These are phyloP conservation scores for Misgurnus mizolepis DNA, from an alignment of 2,113 vertebrate species.

Conservation along the genomic window DNA sequence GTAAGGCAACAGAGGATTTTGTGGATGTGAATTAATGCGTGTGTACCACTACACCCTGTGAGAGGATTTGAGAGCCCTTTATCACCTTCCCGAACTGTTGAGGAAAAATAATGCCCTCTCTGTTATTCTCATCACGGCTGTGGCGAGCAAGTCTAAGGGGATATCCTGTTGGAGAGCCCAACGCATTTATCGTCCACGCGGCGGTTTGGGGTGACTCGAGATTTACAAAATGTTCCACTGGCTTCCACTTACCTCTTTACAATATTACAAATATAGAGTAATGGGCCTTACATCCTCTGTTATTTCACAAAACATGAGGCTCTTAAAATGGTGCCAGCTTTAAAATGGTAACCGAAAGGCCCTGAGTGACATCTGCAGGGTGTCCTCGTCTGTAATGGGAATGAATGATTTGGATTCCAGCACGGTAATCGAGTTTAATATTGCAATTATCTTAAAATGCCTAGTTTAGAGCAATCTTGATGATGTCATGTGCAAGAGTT, in stretches of 20 bases:
- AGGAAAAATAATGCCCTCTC: constrained; percentile 87
- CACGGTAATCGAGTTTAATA: neutral
- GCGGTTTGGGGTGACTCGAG: constrained; percentile 74
- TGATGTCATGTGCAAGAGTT: too few species aligned
- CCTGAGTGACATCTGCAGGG: constrained; percentile 37
- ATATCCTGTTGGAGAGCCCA: constrained; percentile 94
- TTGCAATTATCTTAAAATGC: neutral
- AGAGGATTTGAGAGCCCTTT: constrained; percentile 84
- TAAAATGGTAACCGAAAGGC: constrained; percentile 48
- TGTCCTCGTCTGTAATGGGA: constrained; percentile 58
- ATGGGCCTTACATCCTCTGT: constrained; percentile 75
- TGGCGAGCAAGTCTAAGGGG: constrained; percentile 89
- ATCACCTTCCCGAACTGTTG: constrained; percentile 89
- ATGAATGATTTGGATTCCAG: constrained; percentile 36
- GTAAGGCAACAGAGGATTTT: constrained; percentile 61
- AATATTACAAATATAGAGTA: constrained; percentile 71
- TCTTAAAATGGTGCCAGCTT: constrained; percentile 63
- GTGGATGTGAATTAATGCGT: constrained; percentile 62
- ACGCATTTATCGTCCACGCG: constrained; percentile 90
- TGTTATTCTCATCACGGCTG: constrained; percentile 96
- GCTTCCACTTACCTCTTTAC: constrained; percentile 69
- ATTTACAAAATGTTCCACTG: constrained; percentile 77
- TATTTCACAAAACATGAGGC: constrained; percentile 73
- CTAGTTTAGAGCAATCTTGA: neutral
- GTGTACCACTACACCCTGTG: constrained; percentile 58